These are phyloP conservation scores for Phenacoccus solenopsis DNA, from an alignment of 1,140 invertebrate genomes.

Conservation along the genomic window DNA sequence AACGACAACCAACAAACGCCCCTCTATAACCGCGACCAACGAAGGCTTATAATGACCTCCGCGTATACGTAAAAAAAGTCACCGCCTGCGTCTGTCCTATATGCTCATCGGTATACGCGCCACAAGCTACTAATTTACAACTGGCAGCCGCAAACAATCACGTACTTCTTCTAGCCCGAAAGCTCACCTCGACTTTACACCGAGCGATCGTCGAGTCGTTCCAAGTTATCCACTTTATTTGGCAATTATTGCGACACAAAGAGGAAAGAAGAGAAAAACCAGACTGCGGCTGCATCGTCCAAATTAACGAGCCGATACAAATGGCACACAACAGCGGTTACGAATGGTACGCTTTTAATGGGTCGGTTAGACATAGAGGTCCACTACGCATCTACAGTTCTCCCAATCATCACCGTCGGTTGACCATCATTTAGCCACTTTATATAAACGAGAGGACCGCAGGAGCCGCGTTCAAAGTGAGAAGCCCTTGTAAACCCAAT, in stretches of 20 bases:
- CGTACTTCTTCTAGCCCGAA: no score
- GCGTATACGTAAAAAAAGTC: no score
- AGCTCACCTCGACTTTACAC: no score
- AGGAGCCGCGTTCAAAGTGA: background rate
- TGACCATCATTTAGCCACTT: slow-evolving; percentile 1
- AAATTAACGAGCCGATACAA: background rate
- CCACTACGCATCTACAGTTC: background rate
- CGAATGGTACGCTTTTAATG: background rate
- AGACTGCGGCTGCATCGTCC: background rate
- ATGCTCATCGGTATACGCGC: no score
- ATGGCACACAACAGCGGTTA: background rate
- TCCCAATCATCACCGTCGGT: background rate
- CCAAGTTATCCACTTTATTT: background rate
- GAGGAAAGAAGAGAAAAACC: background rate
- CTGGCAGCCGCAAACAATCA: no score
- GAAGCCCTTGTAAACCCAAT: background rate
- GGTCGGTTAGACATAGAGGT: background rate
- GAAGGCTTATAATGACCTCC: no score
- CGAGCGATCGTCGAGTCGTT: no score
- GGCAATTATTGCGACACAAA: no score
- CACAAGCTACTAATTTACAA: no score
- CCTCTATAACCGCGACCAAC: background rate
- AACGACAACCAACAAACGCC: background rate
- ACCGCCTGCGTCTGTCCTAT: no score
- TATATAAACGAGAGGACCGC: background rate